Percentiles rank a stretch among this genome's conserved stretches.
These are phyloP conservation scores for Rhinoraja longicauda DNA, from an alignment of 2,797 vertebrate species.

Conservation along the genomic window DNA sequence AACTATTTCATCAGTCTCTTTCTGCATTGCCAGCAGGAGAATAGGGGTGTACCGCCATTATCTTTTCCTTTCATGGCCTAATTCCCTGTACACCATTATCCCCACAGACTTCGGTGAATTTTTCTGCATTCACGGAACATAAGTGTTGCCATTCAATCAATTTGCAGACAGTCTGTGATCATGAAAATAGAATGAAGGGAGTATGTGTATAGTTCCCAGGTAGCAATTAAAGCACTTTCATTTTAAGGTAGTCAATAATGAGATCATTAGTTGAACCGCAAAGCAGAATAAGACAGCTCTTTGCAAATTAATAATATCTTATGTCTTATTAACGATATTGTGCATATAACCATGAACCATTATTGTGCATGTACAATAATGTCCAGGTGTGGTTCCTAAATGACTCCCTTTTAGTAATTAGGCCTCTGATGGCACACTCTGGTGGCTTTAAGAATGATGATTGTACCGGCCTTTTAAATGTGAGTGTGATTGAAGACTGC, in stretches of 20 bases:
- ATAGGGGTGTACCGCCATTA: neutral
- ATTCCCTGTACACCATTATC: neutral
- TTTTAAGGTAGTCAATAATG: neutral
- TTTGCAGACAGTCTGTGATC: neutral
- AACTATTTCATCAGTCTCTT: constrained; percentile 2
- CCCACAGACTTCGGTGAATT: neutral
- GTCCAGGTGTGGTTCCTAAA: neutral
- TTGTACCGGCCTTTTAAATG: neutral
- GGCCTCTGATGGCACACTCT: no score
- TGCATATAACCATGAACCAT: neutral
- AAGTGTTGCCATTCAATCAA: neutral
- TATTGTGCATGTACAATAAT: neutral
- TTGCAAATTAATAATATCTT: neutral
- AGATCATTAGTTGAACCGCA: neutral
- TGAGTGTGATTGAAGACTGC: neutral
- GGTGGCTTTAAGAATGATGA: neutral
- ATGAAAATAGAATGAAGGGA: neutral
- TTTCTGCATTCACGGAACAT: neutral
- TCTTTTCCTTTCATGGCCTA: no score
- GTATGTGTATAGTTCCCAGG: neutral
- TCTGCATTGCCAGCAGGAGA: neutral
- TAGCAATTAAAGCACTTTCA: neutral
- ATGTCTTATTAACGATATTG: neutral
- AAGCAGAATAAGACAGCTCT: neutral
- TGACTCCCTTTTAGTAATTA: neutral